Evolutionary conservation across 2,888 invertebrate species (phyloP).

Genomic region (Chamaedrilus cognettii): DNA sequence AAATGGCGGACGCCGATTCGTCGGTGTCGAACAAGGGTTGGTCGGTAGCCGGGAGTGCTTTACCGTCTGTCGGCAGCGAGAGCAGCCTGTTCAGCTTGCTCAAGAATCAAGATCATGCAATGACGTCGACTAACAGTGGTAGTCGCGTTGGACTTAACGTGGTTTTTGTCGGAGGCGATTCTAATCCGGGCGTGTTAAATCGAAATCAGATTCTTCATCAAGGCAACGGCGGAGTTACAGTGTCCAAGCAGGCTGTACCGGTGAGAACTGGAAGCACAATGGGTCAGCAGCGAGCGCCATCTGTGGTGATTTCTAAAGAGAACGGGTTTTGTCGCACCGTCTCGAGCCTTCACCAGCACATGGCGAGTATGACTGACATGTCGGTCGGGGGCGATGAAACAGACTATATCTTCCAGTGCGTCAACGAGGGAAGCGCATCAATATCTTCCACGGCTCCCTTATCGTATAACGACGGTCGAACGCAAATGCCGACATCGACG

Average conservation of each 20-base stretch:
- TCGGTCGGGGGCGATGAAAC: slow-evolving; percentile 2
- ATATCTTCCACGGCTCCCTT: background rate
- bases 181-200: too few relatives aligned
- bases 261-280: background rate
- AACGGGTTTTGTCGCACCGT: background rate
- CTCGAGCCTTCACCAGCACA: slow-evolving; percentile 11
- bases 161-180: background rate
- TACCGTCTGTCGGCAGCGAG: background rate
- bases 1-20: slow-evolving; percentile 7
- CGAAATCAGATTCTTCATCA: too few relatives aligned
- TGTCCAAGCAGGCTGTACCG: background rate
- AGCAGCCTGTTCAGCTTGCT: background rate
- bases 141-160: background rate
- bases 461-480: background rate
- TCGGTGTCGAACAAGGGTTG: background rate
- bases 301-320: background rate
- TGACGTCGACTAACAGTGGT: background rate
- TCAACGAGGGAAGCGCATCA: background rate
- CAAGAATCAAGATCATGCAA: background rate
- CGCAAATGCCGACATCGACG: background rate
- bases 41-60: too few relatives aligned
- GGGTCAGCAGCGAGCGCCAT: background rate
- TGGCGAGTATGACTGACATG: slow-evolving; percentile 19
- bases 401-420: slow-evolving; percentile 12
- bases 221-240: background rate